These are phyloP conservation scores for Cygnus atratus DNA, from an alignment of 2,113 vertebrate species.

Conservation along the genomic window DNA sequence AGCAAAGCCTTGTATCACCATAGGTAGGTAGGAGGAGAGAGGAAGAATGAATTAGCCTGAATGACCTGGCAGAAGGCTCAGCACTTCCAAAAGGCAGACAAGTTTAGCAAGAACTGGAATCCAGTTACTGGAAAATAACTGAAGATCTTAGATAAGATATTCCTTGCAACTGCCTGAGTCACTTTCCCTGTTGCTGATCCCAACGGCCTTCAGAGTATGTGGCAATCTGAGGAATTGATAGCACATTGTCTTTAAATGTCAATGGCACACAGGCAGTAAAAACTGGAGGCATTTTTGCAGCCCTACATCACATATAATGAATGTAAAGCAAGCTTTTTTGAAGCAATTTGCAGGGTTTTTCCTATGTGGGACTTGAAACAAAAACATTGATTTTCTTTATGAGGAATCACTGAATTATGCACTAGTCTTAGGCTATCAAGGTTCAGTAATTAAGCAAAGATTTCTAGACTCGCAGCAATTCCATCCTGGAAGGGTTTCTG, in stretches of 20 bases:
- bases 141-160: neutral
- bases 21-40: neutral
- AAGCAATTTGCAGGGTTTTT: neutral
- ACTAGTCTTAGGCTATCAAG: neutral
- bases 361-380: neutral
- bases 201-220: neutral
- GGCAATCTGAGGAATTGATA: neutral
- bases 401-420: neutral
- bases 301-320: neutral
- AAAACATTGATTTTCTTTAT: neutral
- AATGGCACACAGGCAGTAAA: neutral
- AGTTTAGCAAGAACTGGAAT: neutral
- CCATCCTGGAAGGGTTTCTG: neutral
- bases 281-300: neutral
- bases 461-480: constrained; percentile 5
- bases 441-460: constrained; percentile 1
- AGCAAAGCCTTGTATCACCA: neutral
- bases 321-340: neutral
- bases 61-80: neutral
- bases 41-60: neutral
- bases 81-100: neutral
- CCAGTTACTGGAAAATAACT: neutral
- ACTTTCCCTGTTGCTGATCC: neutral
- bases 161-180: neutral
- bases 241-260: neutral